Conservation (phyloP, 2,113 vertebrate genomes). For the Pipra filicauda region DNA sequence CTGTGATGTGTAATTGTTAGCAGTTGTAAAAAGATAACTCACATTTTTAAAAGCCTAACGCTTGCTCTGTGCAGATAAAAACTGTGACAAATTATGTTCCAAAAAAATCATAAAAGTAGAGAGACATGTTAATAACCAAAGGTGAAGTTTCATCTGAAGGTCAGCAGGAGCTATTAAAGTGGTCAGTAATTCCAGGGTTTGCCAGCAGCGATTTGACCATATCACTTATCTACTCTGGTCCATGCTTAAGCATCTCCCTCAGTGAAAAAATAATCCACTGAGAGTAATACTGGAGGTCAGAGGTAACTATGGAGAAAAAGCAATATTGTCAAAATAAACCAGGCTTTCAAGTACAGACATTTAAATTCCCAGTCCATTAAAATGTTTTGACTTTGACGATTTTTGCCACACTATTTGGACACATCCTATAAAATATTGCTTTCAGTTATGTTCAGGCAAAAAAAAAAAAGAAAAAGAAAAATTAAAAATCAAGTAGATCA, state of each 20-base stretch:
- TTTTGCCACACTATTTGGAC: not conserved
- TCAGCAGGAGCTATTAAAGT: slow-evolving; percentile 81
- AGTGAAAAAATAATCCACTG: slow-evolving; percentile 75
- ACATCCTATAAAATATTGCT: not conserved
- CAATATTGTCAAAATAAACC: slow-evolving; percentile 72
- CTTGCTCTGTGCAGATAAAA: slow-evolving; percentile 85
- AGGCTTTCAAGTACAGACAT: slow-evolving; percentile 49
- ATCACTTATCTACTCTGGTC: slow-evolving; percentile 79
- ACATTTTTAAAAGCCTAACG: slow-evolving; percentile 75
- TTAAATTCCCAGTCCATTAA: slow-evolving; percentile 52
- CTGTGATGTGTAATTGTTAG: slow-evolving; percentile 80
- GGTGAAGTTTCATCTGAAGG: slow-evolving; percentile 82
- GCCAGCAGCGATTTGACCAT: slow-evolving; percentile 77
- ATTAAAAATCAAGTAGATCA: not conserved
- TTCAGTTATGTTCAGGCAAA: not conserved
- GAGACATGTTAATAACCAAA: slow-evolving; percentile 84
- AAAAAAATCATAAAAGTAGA: slow-evolving; percentile 81
- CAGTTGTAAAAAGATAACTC: slow-evolving; percentile 82
- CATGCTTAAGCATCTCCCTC: slow-evolving; percentile 77
- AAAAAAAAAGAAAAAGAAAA: not conserved
- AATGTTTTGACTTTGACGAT: not conserved
- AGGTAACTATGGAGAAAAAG: slow-evolving; percentile 65
- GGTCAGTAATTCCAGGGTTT: slow-evolving; percentile 78
- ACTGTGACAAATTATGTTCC: slow-evolving; percentile 84
- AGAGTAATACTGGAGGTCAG: slow-evolving; percentile 71